phyloP scores from a whole-genome alignment of 1,140 invertebrate species.

The Phymorhynchus buccinoides region DNA sequence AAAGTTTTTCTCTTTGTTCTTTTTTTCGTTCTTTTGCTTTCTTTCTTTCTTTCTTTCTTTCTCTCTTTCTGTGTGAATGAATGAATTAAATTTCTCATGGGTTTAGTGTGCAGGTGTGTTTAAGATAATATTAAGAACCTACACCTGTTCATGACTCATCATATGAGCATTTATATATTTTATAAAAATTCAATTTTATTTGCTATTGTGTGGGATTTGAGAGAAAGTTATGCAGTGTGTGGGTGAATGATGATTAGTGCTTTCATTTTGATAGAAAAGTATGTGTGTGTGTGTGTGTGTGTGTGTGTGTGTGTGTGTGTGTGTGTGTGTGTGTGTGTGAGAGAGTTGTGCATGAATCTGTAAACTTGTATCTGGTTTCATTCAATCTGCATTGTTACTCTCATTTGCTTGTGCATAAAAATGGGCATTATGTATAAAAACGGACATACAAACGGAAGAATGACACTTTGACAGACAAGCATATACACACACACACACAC shows the following conservation, averaged over 20 bases:
- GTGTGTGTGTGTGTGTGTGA: background rate
- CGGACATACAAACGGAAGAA: no score
- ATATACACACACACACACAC: background rate
- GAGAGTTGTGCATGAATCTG: background rate
- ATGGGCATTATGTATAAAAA: background rate
- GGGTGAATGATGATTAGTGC: background rate
- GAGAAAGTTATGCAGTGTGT: background rate
- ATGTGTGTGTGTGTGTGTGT: conserved; percentile 18
- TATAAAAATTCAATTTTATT: no score
- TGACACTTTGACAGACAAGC: background rate
- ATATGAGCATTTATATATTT: background rate
- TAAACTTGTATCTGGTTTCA: background rate
- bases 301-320: no score
- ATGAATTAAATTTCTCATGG: background rate
- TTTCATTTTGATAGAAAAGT: background rate
- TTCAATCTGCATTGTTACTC: background rate
- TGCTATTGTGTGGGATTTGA: no score
- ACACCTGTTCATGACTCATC: background rate
- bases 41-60: no score
- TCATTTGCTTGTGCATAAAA: background rate
- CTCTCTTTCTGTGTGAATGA: no score
- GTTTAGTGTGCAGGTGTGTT: background rate
- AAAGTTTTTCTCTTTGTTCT: no score
- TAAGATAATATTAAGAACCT: no score
- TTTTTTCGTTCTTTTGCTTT: no score